Percentiles rank a stretch among this genome's conserved stretches.
Conservation (phyloP, 2,797 vertebrate species). For the Pelodytes ibericus region DNA sequence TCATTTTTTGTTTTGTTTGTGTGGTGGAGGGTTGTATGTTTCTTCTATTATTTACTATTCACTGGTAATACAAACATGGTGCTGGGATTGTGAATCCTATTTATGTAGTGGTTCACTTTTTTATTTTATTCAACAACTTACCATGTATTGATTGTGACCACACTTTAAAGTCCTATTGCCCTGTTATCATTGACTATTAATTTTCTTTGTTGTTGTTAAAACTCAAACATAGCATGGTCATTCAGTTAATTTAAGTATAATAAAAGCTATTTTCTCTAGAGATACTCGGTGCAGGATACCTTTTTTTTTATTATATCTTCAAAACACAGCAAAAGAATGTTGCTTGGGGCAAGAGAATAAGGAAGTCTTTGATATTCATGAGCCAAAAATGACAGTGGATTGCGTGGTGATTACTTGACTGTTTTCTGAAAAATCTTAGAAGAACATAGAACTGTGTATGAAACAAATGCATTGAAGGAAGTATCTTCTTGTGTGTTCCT, state of each 20-base stretch:
- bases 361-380: constrained; percentile 47
- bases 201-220: constrained; percentile 17
- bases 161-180: constrained; percentile 28
- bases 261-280: constrained; percentile 33
- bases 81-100: background rate
- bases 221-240: constrained; percentile 10
- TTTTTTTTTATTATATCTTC: constrained; percentile 41
- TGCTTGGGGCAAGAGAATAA: constrained; percentile 46
- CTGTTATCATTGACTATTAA: constrained; percentile 31
- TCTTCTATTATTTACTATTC: too few species aligned
- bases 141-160: constrained; percentile 26
- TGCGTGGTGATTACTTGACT: constrained; percentile 34
- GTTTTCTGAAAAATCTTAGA: constrained; percentile 6
- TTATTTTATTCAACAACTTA: background rate
- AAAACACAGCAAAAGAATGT: constrained; percentile 39
- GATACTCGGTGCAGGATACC: constrained; percentile 27
- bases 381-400: constrained; percentile 33
- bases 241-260: constrained; percentile 42
- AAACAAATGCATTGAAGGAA: background rate
- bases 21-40: too few species aligned
- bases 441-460: background rate
- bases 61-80: background rate
- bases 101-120: background rate
- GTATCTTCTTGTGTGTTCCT: too few species aligned
- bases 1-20: too few species aligned